Percentiles rank a stretch among this genome's conserved stretches.
These are phyloP conservation scores for Acrossocheilus wenchowensis DNA, from an alignment of 2,797 vertebrate species.

Conservation along the genomic window DNA sequence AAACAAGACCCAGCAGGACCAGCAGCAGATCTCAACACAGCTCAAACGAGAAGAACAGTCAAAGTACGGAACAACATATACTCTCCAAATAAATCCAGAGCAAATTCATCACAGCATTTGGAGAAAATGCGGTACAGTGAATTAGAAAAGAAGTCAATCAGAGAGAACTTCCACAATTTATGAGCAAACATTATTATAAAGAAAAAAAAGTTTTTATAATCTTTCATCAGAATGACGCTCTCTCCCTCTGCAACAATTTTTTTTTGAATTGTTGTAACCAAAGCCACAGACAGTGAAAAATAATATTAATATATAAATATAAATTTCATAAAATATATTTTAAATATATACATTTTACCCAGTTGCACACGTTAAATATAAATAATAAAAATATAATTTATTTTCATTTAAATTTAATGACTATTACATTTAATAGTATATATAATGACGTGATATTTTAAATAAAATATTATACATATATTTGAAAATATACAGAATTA, in stretches of 20 bases:
- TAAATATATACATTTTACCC: neutral
- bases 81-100: neutral
- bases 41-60: neutral
- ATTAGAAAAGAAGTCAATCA: neutral
- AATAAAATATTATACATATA: neutral
- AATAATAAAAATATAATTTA: no score
- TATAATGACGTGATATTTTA: neutral
- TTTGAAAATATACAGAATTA: neutral
- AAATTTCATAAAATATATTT: no score
- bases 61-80: neutral
- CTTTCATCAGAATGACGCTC: no score
- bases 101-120: neutral
- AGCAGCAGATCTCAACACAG: slow-evolving; percentile 7
- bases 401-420: no score
- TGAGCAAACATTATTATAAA: neutral
- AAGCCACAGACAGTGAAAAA: no score
- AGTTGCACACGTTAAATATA: no score
- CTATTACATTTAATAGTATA: no score
- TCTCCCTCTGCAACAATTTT: no score
- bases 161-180: neutral
- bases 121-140: neutral
- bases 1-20: slow-evolving; percentile 9
- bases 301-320: no score
- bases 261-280: no score
- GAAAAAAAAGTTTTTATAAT: neutral